These are phyloP conservation scores for Cheirogaleus medius DNA, from an alignment of 2,113 vertebrate genomes.

Conservation along the genomic window DNA sequence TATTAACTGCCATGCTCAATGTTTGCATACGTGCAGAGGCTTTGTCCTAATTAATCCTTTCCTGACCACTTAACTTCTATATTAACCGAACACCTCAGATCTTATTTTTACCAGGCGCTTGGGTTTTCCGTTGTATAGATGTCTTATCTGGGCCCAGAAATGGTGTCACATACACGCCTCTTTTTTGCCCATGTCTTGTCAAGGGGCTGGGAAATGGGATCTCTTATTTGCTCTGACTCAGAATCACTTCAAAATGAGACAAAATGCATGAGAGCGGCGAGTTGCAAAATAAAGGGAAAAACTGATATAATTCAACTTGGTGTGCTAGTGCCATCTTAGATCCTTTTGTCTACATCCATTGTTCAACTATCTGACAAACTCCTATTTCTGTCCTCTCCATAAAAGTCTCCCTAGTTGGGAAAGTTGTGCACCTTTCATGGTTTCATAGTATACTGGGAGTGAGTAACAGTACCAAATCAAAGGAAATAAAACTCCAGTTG, in stretches of 20 bases:
- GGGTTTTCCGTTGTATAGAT: not conserved
- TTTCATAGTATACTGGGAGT: constrained; percentile 93
- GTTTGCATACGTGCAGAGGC: not conserved
- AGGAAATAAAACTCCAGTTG: constrained; percentile 92
- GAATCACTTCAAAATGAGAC: constrained; percentile 74
- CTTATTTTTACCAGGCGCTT: not conserved
- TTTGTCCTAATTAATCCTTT: not conserved
- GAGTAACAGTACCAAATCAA: constrained; percentile 91
- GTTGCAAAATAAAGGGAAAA: constrained; percentile 70
- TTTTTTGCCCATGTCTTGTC: not conserved
- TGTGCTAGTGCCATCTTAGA: constrained; percentile 46
- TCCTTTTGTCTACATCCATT: constrained; percentile 73
- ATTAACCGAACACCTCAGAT: not conserved
- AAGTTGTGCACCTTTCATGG: constrained; percentile 81
- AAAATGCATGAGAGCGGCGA: constrained; percentile 71
- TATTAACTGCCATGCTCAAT: not conserved
- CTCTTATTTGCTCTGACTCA: constrained; percentile 71
- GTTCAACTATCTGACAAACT: constrained; percentile 79
- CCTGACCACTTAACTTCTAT: not conserved
- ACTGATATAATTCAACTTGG: constrained; percentile 62
- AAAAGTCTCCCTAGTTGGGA: constrained; percentile 78
- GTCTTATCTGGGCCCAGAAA: not conserved
- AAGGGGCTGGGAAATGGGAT: constrained; percentile 37
- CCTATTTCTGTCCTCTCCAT: constrained; percentile 75
- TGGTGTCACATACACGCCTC: not conserved